These are phyloP conservation scores for Neocloeon triangulifer DNA, from an alignment of 1,140 invertebrate species.

Conservation along the genomic window DNA sequence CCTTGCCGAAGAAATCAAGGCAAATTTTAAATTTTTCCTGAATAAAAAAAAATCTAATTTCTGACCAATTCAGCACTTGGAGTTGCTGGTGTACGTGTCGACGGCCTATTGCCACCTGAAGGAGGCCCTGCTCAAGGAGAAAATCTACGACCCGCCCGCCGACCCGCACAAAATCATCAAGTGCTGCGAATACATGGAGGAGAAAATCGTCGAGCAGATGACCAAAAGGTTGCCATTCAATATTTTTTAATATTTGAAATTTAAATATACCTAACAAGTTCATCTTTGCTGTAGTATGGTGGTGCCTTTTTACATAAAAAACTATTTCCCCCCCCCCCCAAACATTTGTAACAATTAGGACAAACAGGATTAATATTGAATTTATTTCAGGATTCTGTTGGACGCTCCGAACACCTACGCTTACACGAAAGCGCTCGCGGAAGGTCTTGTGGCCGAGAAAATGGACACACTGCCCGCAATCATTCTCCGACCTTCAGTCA, in stretches of 20 bases:
- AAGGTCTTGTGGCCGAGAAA: slow-evolving; percentile 53
- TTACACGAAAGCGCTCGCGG: slow-evolving; percentile 73
- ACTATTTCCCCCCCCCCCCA: no score
- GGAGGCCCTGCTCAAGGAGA: slow-evolving; percentile 39
- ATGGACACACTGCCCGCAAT: slow-evolving; percentile 52
- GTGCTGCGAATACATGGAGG: slow-evolving; percentile 67
- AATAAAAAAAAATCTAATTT: no score
- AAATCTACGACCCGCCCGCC: slow-evolving; percentile 60
- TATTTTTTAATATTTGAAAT: slow-evolving; percentile 5
- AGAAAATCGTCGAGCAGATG: slow-evolving; percentile 47
- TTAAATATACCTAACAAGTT: no score
- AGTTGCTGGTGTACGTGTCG: slow-evolving; percentile 34
- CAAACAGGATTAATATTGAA: no score
- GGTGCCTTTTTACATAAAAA: no score
- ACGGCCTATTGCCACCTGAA: slow-evolving; percentile 39
- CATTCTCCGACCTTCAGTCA: slow-evolving; percentile 76
- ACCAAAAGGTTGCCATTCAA: slow-evolving; percentile 41
- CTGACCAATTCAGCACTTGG: no score
- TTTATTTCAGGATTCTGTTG: slow-evolving; percentile 47
- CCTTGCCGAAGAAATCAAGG: slow-evolving; percentile 49
- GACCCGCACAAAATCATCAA: slow-evolving; percentile 78
- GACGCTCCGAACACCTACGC: slow-evolving; percentile 77
- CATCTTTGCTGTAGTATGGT: no score
- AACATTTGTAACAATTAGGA: no score
- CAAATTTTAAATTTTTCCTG: no score